Evolutionary conservation across 2,888 invertebrate genomes (phyloP), one percentile per base, ranked within the genome.

Genomic region (Eledona agricola): DNA sequence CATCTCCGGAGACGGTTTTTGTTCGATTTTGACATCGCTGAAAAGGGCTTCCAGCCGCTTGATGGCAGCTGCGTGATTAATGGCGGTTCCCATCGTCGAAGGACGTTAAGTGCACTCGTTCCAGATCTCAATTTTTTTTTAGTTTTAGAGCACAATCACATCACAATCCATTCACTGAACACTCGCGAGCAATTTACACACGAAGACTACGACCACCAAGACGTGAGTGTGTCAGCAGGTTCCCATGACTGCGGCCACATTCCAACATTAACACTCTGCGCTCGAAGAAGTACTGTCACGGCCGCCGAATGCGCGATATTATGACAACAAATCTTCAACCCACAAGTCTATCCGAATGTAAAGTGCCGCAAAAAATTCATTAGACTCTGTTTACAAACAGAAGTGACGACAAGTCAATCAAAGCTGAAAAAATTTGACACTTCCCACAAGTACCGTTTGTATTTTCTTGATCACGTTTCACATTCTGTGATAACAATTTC

Each of bases 31-130:
- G 65, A 85, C 82, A 67, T 83, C 85, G 57, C 80, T 81, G 76
- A 89, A 89, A 71, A 89, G 82, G 28, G 86, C 85, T 71, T 89
- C 88, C 67, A 89, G 77, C 63, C 88, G 84, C 65, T 84, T 85
- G 73, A 89, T 83, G 20, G 87, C 86, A 55, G 83, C 80, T 49
- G 82, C 83, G 66, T 85, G 85, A 72, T 83, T 84, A 51, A 83
- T 81, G 25, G 80, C 77, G n/a, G 72, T 69, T 43, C 70, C 70
- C 76, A 76, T 75, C 37, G n/a, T n/a, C n/a, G n/a, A n/a, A n/a
- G n/a, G n/a, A n/a, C n/a, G n/a, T n/a, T n/a, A n/a, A n/a, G n/a
- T n/a, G n/a, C n/a, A n/a, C n/a, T n/a, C n/a, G n/a, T n/a, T n/a
- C n/a, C n/a, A n/a, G n/a, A n/a, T n/a, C n/a, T n/a, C n/a, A n/a